Base-by-base conservation (phyloP, 2,113 vertebrate species). In the Pollimyrus isidori region DNA sequence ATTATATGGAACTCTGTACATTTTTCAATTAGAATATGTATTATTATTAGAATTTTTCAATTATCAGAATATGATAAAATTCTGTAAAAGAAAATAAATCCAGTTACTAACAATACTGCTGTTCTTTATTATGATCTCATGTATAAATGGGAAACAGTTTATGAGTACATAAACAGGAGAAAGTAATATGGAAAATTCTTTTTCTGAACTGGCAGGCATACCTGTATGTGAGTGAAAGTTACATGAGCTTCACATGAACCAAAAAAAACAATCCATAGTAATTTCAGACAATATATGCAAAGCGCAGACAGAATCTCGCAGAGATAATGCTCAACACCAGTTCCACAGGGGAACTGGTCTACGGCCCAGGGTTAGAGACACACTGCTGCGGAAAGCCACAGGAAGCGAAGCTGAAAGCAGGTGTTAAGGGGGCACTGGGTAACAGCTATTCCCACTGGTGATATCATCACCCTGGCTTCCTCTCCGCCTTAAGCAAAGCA, bases 241-340 rank as follows among this genome's bases (percentile, higher is more conserved):
- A 82, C 3, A 2, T 45, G 19, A 45, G 45, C 39, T 21, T 39
- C 17, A 21, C 76, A 82, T 82, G 62, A 69, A 69, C 62, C 62
- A 30, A 65, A 82, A 82, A 80, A 15, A 80, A 6, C 39, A 39
- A 85, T 83, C 53, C 95, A 96, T 96, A 96, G 95, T 46, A 90
- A 65, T 83, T 84, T 26, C 45, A 88, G n/a, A 95, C 93, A 94
- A 92, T 50, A 23, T 58, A 92, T 92, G 94, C 94, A 93, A 94
- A 94, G 95, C 94, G 5, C 90, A 88, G 94, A 94, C 91, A 94
- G 42, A 48, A 23, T n/a, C 23, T 2, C 3, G 23, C 39, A 48
- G 39, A n/a, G 82, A 13, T 23, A 3, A 46, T 49, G 45, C 82
- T 48, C 39, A 46, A 17, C 39, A 42, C 21, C 19, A 46, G 82